phyloP scores from a whole-genome alignment of 2,797 vertebrate genomes.

The Heliangelus exortis region DNA sequence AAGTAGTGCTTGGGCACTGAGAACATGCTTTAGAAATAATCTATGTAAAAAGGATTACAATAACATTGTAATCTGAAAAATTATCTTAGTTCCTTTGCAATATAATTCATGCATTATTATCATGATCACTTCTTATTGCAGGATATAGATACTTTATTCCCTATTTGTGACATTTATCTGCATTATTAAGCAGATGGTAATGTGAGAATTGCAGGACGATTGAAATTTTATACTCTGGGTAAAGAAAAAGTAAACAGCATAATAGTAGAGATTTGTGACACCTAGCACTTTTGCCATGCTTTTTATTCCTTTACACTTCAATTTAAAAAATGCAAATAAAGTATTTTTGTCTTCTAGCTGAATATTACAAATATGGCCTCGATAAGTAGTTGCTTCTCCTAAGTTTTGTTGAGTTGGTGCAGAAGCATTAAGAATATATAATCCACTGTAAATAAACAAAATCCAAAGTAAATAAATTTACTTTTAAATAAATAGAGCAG shows the following conservation, averaged over 20 bases:
- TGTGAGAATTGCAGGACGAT: not conserved
- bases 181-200: not conserved
- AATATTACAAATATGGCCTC: not conserved
- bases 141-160: not conserved
- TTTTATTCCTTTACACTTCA: not conserved
- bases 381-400: not conserved
- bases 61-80: not conserved
- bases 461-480: not conserved
- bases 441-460: too few species aligned
- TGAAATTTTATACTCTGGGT: not conserved
- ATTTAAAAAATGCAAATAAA: not conserved
- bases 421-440: not conserved
- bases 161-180: not conserved
- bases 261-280: not conserved
- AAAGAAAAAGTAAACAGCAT: not conserved
- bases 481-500: not conserved
- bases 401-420: not conserved
- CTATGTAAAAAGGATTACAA: slow-evolving; percentile 8
- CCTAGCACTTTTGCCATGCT: not conserved
- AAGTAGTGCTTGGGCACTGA: not conserved
- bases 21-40: not conserved
- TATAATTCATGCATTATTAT: not conserved
- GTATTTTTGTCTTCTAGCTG: not conserved
- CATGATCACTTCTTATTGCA: not conserved
- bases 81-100: not conserved